Percentiles rank a stretch among this genome's conserved stretches.
Evolutionary conservation across 2,797 vertebrate genomes (phyloP).

Genomic region (Sebastiscus tertius): DNA sequence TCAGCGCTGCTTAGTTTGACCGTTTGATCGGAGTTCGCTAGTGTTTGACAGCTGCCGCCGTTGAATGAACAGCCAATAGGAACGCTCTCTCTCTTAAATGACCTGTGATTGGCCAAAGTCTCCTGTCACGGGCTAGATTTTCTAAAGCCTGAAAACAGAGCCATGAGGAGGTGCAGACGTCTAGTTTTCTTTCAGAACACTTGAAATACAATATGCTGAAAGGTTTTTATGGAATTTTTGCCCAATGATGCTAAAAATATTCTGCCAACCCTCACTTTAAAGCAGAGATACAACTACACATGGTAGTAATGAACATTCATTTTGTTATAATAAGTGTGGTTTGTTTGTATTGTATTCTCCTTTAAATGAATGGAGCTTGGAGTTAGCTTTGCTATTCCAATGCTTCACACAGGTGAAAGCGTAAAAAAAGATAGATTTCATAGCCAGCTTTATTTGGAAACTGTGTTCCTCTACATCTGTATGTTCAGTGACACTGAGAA

Average conservation of each 20-base stretch:
- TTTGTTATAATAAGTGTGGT: background rate
- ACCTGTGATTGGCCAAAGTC: no score
- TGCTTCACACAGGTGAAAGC: background rate
- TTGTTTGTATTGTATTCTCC: background rate
- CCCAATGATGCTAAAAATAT: no score
- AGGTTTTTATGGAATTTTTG: no score
- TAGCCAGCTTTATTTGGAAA: background rate
- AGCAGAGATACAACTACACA: background rate
- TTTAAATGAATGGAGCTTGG: background rate
- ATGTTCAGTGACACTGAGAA: background rate
- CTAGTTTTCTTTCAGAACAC: accelerated
- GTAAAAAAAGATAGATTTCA: constrained; percentile 1
- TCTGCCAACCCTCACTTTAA: background rate
- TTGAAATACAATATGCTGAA: no score
- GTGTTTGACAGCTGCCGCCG: no score
- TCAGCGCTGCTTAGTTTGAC: no score
- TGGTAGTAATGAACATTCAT: background rate
- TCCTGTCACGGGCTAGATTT: no score
- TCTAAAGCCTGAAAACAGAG: no score
- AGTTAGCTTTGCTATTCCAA: background rate
- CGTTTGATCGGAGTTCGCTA: no score
- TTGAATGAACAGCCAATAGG: no score
- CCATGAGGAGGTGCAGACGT: no score
- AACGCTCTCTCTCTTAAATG: no score
- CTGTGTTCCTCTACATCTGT: constrained; percentile 2